These are phyloP conservation scores for Enteromius afrohamiltoni DNA, from an alignment of 2,797 vertebrate species.

Conservation along the genomic window DNA sequence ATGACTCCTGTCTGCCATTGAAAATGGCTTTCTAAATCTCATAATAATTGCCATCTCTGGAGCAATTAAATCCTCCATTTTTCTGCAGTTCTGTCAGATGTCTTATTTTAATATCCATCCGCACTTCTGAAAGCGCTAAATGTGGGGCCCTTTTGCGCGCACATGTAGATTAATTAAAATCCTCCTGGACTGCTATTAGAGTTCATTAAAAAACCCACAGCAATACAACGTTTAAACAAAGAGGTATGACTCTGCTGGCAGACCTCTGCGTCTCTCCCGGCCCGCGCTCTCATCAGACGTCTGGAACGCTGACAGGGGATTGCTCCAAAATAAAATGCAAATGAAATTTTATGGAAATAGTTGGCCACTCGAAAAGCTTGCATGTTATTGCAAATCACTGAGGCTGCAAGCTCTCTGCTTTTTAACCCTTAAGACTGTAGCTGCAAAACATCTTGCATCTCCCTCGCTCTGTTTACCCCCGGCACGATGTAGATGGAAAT, in stretches of 20 bases:
- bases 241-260: conserved; percentile 66
- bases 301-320: conserved; percentile 58
- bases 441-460: conserved; percentile 15
- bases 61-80: conserved; percentile 80
- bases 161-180: conserved; percentile 79
- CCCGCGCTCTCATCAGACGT: conserved; percentile 61
- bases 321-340: conserved; percentile 66
- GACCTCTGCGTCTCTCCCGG: conserved; percentile 48
- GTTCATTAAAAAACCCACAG: conserved; percentile 79
- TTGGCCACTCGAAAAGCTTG: conserved; percentile 60
- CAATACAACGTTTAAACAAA: conserved; percentile 78
- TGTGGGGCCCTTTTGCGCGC: conserved; percentile 69
- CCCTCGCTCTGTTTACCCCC: conserved; percentile 27
- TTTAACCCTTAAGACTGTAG: conserved; percentile 29
- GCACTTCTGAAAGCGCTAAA: conserved; percentile 65
- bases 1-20: conserved; percentile 71
- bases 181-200: conserved; percentile 78
- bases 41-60: conserved; percentile 79
- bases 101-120: conserved; percentile 71
- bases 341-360: conserved; percentile 73
- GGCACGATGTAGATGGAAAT: conserved; percentile 26
- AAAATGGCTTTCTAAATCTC: conserved; percentile 76
- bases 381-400: conserved; percentile 49
- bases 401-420: conserved; percentile 26
- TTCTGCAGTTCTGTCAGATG: conserved; percentile 73